Conservation (phyloP, 2,113 vertebrate species). For the Strix aluco region DNA sequence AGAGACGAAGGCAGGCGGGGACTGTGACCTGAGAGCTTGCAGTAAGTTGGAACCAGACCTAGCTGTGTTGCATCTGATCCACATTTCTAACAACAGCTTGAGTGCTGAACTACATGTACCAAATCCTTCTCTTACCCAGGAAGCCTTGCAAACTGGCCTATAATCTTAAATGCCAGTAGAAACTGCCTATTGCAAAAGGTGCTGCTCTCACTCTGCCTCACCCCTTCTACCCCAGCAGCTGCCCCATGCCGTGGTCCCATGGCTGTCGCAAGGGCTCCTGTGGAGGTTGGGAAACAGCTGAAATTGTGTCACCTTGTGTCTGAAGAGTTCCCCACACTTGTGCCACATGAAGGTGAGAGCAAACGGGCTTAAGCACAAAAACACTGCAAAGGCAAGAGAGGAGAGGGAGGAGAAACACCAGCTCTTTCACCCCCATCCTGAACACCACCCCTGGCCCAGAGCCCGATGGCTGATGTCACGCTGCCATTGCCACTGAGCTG, state of each 20-base stretch:
- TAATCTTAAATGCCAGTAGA: not conserved
- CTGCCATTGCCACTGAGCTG: not conserved
- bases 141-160: not conserved
- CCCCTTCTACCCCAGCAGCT: no score
- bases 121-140: not conserved
- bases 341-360: not conserved
- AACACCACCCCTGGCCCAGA: fast-evolving
- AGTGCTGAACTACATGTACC: not conserved
- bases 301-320: not conserved
- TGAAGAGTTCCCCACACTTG: not conserved
- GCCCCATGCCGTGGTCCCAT: fast-evolving
- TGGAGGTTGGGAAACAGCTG: fast-evolving
- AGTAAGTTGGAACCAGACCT: not conserved
- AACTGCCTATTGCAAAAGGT: not conserved
- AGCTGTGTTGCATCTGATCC: not conserved
- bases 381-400: not conserved
- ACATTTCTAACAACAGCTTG: not conserved
- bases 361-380: not conserved
- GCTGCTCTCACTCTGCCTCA: not conserved
- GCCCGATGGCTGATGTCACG: fast-evolving
- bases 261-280: not conserved
- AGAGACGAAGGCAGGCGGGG: fast-evolving
- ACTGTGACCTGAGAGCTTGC: not conserved
- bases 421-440: fast-evolving
- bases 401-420: not conserved